Evolutionary conservation across 2,888 invertebrate genomes (phyloP).

Genomic region (Aporophyla nigra): DNA sequence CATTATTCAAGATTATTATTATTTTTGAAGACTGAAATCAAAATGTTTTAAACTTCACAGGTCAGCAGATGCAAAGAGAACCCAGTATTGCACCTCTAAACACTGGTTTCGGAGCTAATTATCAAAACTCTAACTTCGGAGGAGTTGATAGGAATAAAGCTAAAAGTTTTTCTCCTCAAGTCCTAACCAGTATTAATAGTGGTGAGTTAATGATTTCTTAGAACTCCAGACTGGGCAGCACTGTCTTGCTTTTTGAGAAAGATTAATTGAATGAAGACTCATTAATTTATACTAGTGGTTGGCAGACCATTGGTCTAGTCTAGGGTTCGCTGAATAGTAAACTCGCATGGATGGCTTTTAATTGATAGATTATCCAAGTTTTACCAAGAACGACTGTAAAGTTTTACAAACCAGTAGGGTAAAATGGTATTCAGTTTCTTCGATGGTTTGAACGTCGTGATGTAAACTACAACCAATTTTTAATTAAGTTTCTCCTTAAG

Average conservation of each 20-base stretch:
- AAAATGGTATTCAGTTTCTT: no score
- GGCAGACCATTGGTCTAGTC: slow-evolving; percentile 16
- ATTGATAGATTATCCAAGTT: not conserved
- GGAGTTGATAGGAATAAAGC: slow-evolving; percentile 75
- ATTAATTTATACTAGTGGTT: slow-evolving; percentile 44
- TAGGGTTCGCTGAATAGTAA: slow-evolving; percentile 15
- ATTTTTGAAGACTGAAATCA: not conserved
- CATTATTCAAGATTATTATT: not conserved
- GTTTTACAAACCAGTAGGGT: no score
- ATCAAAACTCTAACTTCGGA: slow-evolving; percentile 78
- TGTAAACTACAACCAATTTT: no score
- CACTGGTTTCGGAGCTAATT: slow-evolving; percentile 75
- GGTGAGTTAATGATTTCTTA: slow-evolving; percentile 60
- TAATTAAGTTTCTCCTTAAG: no score
- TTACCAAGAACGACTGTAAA: no score
- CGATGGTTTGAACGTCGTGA: no score
- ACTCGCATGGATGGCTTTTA: not conserved
- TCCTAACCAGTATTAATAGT: slow-evolving; percentile 54
- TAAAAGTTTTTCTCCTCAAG: slow-evolving; percentile 65
- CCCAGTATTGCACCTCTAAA: slow-evolving; percentile 55
- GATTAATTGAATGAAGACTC: slow-evolving; percentile 40
- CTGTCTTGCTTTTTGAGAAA: slow-evolving; percentile 14
- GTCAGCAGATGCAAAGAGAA: slow-evolving; percentile 72
- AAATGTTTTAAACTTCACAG: slow-evolving; percentile 54
- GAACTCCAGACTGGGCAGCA: not conserved